Evolutionary conservation across 2,797 vertebrate species (phyloP), one percentile per base, ranked within the genome.

Genomic region (Austrolebias charrua): DNA sequence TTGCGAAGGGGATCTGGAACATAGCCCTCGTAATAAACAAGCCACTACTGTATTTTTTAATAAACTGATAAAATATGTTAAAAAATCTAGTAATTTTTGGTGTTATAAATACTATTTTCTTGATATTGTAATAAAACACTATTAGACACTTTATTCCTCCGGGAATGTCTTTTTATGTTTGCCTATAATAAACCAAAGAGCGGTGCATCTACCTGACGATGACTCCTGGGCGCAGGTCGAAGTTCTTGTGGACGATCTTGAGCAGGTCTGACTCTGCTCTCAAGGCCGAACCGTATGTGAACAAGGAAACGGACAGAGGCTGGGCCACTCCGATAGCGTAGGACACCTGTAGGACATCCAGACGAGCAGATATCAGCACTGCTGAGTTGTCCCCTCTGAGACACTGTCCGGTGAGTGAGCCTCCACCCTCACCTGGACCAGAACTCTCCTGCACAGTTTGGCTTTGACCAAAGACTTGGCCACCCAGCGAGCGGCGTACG

Each of bases 401-500:
- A 38, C 35, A 38, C 35, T 10, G 10, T 12, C 35, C 8, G 10
- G 1, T 11, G 38, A 13, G 20, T 13, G 24, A 46, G 45, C 0
- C 19, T 20, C 18, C 6, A 0, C 0, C 15, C 87, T 42, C 83
- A 98, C 97, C 94, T 99, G 97, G 49, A 99, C 97, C 63, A 99
- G 91, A 42, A 99, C 96, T 53, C 97, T 94, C 49, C 93, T 92
- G 79, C 97, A 99, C 18, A 99, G 93, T 2, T 95, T 95, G 2
- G 96, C 95, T 74, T 95, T 96, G 78, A 99, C 96, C 74, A 99
- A 90, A 64, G 97, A 98, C 69, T 96, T 99, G 65, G 97, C 97
- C 73, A 99, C 97, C 97, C 97, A 99, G 63, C 97, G 96, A 10
- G 97, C 96, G 0, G 97, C 97, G 0, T 99, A 99, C 0, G 97